A percentile compares a stretch with the other conserved stretches of the same genome.
Evolutionary conservation across 2,888 invertebrate genomes (phyloP).

Genomic region (Strigamia maritima): DNA sequence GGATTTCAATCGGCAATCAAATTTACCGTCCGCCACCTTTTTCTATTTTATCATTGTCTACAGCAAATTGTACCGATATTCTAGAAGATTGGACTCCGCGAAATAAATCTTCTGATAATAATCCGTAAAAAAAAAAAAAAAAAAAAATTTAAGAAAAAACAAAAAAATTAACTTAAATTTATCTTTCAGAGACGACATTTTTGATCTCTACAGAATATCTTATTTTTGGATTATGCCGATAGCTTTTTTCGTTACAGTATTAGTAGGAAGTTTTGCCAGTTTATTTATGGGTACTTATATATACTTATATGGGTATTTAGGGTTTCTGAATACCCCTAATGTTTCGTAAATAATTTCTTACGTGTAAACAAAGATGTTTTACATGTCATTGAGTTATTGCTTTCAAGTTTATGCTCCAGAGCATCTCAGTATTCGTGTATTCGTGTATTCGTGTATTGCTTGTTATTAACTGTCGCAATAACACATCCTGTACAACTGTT

Average conservation of each 20-base stretch:
- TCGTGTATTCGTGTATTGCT: too few relatives aligned
- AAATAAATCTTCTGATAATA: background rate
- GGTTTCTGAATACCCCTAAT: too few relatives aligned
- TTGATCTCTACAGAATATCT: background rate
- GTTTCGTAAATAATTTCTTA: too few relatives aligned
- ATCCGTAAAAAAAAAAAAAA: background rate
- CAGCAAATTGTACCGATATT: background rate
- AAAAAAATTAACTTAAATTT: background rate
- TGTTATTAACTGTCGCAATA: too few relatives aligned
- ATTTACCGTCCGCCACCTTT: background rate
- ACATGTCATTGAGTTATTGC: too few relatives aligned
- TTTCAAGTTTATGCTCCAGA: too few relatives aligned
- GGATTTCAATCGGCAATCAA: conserved; percentile 33
- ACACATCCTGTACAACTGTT: too few relatives aligned
- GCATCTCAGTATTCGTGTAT: too few relatives aligned
- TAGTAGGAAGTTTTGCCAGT: background rate
- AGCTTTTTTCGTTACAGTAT: background rate
- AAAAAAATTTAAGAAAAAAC: background rate
- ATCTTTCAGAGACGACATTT: background rate
- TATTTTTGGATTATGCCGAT: conserved; percentile 19
- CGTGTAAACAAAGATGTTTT: too few relatives aligned
- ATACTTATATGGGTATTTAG: too few relatives aligned
- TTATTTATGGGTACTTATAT: background rate
- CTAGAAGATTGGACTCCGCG: background rate
- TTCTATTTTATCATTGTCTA: background rate